A percentile compares a stretch with the other conserved stretches of the same genome.
phyloP scores from a whole-genome alignment of 2,888 invertebrate species.

The Erynnis tages region DNA sequence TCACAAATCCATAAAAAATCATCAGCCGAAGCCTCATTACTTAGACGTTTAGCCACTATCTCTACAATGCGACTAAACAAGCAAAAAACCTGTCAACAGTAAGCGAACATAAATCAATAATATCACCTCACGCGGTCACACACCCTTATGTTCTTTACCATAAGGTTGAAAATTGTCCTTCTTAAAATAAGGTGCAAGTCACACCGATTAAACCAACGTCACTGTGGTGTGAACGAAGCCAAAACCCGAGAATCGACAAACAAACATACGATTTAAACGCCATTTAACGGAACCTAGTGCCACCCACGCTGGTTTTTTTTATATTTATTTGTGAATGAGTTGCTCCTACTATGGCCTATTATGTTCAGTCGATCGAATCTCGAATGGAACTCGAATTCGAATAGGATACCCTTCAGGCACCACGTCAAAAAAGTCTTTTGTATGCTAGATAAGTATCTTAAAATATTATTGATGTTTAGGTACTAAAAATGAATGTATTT shows the following conservation, averaged over 20 bases:
- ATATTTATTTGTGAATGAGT: constrained; percentile 10
- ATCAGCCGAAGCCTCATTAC: no score
- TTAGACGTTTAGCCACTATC: no score
- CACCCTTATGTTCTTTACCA: background rate
- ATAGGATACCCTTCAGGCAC: no score
- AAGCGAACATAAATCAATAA: background rate
- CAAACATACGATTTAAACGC: constrained; percentile 13
- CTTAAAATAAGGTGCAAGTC: background rate
- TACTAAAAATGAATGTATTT: no score
- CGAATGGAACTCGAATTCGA: background rate
- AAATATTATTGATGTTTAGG: no score
- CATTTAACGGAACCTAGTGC: constrained; percentile 19
- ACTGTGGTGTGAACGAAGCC: constrained; percentile 12
- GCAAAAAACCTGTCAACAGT: background rate
- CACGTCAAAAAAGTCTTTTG: background rate
- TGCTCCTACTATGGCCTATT: constrained; percentile 1
- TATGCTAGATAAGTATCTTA: no score
- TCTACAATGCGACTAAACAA: no score
- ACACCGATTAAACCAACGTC: constrained; percentile 7
- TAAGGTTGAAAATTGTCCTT: background rate
- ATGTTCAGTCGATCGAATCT: background rate
- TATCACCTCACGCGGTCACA: background rate
- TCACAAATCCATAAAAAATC: no score
- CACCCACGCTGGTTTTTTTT: constrained; percentile 11
- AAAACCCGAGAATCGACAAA: constrained; percentile 17